These are phyloP conservation scores for Polylopha cassiicola DNA, from an alignment of 2,888 invertebrate species.

Conservation along the genomic window DNA sequence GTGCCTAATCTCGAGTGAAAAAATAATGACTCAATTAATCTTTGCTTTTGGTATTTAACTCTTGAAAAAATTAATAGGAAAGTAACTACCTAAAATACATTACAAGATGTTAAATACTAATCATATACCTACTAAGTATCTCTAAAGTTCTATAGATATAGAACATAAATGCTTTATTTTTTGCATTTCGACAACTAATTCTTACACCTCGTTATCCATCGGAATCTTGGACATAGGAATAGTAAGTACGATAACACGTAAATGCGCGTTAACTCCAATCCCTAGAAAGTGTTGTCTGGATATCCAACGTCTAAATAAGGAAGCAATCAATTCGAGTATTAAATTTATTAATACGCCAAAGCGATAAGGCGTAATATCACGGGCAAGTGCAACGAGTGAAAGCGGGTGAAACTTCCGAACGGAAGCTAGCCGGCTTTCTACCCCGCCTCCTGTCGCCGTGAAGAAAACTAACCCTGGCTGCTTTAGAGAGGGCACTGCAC, in stretches of 20 bases:
- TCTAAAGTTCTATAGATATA: too few relatives aligned
- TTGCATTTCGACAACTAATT: too few relatives aligned
- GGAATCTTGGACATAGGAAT: too few relatives aligned
- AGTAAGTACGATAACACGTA: neutral
- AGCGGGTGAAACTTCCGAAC: constrained; percentile 71
- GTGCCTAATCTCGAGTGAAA: too few relatives aligned
- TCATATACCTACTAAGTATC: too few relatives aligned
- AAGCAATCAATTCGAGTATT: constrained; percentile 15
- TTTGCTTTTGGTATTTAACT: too few relatives aligned
- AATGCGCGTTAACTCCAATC: neutral
- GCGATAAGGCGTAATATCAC: constrained; percentile 42
- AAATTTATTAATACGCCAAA: constrained; percentile 23
- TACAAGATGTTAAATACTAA: too few relatives aligned
- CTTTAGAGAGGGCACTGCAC: constrained; percentile 26
- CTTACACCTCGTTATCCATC: too few relatives aligned
- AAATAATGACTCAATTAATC: too few relatives aligned
- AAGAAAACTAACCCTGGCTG: constrained; percentile 59
- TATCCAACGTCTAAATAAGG: constrained; percentile 7
- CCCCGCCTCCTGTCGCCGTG: constrained; percentile 55
- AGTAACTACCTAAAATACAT: too few relatives aligned
- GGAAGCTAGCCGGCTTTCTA: constrained; percentile 70
- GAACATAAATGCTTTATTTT: too few relatives aligned
- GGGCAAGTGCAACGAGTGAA: constrained; percentile 49
- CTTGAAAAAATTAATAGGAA: too few relatives aligned
- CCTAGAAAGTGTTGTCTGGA: constrained; percentile 2